Base-by-base conservation (phyloP, 2,113 vertebrate genomes). In the Bambusicola thoracicus region DNA sequence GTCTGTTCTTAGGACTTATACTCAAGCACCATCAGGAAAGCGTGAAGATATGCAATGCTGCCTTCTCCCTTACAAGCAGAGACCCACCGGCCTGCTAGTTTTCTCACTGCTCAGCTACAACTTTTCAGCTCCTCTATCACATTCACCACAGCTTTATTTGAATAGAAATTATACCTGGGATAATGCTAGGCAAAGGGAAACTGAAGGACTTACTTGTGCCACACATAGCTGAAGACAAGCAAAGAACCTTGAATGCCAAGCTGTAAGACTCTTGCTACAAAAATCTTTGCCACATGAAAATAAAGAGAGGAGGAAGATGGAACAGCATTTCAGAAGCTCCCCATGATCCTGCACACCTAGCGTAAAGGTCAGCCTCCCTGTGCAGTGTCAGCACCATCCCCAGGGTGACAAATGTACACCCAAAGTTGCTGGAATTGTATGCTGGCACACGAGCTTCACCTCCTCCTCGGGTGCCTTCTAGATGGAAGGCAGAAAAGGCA, bases 321-420 rank as follows among this genome's bases (percentile, higher is more conserved):
- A 73, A 25, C 4, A 8, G 16, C 24, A 4, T 10, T 43, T 55
- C 67, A 27, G 12, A 59, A 55, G 15, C 2, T 20, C 5, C 18
- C 11, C 25, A 11, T 3, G 11, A 5, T 8, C 8, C 6, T 6
- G 8, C 27, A 34, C 3, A 12, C 1, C 2, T 0, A 11, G 10
- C 19, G 7, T 46, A 46, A 46, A 21, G 46, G 46, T 10, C 46
- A 21, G 46, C 46, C 46, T 46, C 44, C 44, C 19, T 29, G 10
- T 3, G 0, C 2, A 32, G 13, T 44, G 11, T 46, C 56, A 34
- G 19, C 1, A 44, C 3, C 5, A 58, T 30, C 13, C 36, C 46
- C 53, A 61, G 13, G 10, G 59, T 56, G n/a, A 51, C 21, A 21
- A 8, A 1, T 1, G 10, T 5, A 4, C 10, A 58, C 15, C 36